Conservation (phyloP, 37 sponge, comb jelly and placozoan genomes). For the Ianthella basta region DNA sequence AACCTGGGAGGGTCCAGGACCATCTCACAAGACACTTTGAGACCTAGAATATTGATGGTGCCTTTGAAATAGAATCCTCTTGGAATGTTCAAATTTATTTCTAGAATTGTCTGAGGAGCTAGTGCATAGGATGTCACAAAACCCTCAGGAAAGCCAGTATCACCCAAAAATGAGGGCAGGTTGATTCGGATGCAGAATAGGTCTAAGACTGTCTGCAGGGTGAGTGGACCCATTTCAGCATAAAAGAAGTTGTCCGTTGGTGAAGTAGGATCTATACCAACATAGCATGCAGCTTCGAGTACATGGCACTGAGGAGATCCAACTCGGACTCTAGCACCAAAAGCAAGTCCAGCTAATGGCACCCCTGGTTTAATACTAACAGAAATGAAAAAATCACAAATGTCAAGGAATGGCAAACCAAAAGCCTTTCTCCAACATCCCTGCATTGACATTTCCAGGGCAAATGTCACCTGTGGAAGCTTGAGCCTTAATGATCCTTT, state of each 20-base stretch:
- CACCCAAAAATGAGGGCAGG: conserved; percentile 28
- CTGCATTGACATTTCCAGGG: conserved; percentile 30
- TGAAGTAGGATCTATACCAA: conserved; percentile 26
- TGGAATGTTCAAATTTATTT: conserved; percentile 26
- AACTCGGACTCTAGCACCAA: conserved; percentile 33
- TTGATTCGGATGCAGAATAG: conserved; percentile 30
- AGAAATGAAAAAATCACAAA: conserved; percentile 24
- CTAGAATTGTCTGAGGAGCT: not conserved
- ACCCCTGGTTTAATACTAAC: conserved; percentile 27
- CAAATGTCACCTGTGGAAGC: conserved; percentile 1
- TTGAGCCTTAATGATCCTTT: not conserved
- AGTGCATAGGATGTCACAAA: conserved; percentile 32
- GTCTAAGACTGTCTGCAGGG: conserved; percentile 27
- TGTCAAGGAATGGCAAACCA: conserved; percentile 9
- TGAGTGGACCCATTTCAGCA: conserved; percentile 10
- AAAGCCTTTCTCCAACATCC: conserved; percentile 41
- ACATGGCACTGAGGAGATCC: conserved; percentile 24
- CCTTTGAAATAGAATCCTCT: conserved; percentile 43
- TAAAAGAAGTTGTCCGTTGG: conserved; percentile 38
- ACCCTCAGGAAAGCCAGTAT: conserved; percentile 44
- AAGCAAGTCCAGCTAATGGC: conserved; percentile 34
- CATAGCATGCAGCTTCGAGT: conserved; percentile 3
- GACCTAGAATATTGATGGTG: conserved; percentile 46
- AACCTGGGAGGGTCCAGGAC: conserved; percentile 1
- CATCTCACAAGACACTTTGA: conserved; percentile 15